A percentile compares a stretch with the other conserved stretches of the same genome.
These are phyloP conservation scores for Eristalis arbustorum DNA, from an alignment of 2,888 invertebrate species.

Conservation along the genomic window DNA sequence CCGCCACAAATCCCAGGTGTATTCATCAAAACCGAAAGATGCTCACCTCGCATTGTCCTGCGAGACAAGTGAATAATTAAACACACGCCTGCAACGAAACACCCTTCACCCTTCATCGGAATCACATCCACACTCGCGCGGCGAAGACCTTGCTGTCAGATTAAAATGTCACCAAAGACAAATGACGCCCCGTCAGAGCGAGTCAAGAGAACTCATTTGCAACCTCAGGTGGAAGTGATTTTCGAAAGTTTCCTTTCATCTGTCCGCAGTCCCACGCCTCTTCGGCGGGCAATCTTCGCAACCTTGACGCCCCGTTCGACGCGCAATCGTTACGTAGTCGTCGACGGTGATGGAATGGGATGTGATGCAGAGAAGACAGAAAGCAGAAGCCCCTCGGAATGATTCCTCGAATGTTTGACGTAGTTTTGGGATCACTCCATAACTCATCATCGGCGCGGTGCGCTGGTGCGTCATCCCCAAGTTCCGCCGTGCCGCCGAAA, in stretches of 20 bases:
- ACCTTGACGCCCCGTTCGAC: not conserved
- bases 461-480: not conserved
- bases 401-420: not conserved
- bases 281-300: not conserved
- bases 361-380: not conserved
- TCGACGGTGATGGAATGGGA: not conserved
- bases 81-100: not conserved
- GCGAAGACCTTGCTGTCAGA: not conserved
- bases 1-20: not conserved
- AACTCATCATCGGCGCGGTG: not conserved
- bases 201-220: not conserved
- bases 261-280: not conserved
- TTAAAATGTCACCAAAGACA: not conserved
- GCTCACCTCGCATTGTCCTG: not conserved
- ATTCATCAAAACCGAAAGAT: not conserved
- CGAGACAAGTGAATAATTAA: not conserved
- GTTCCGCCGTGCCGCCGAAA: slow-evolving; percentile 15
- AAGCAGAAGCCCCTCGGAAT: not conserved
- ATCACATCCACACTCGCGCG: not conserved
- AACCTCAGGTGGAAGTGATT: not conserved
- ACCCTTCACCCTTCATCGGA: not conserved
- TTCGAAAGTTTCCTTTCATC: not conserved
- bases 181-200: not conserved
- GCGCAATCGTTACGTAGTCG: not conserved
- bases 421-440: not conserved